Evolutionary conservation across 1,140 invertebrate species (phyloP).

Genomic region (Drosophila obscura): DNA sequence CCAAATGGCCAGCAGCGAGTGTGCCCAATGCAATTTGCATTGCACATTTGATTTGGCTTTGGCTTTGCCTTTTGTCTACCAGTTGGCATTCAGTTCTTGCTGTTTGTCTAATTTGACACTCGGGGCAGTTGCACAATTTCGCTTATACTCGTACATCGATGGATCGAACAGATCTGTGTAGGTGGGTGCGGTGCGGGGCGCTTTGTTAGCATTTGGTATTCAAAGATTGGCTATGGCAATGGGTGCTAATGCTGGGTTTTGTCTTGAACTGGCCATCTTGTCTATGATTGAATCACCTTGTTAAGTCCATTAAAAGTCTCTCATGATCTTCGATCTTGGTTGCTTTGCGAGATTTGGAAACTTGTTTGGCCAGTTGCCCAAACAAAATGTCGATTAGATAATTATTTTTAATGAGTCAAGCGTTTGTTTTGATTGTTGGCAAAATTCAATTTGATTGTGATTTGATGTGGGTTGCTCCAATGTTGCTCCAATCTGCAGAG

Average conservation of each 20-base stretch:
- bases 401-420: constrained; percentile 43
- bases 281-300: constrained; percentile 41
- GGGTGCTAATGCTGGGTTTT: constrained; percentile 64
- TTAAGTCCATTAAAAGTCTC: constrained; percentile 5
- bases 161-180: constrained; percentile 16
- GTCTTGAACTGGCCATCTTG: constrained; percentile 40
- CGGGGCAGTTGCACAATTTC: constrained; percentile 67
- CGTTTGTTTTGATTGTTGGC: too few species aligned
- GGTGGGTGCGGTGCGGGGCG: constrained; percentile 24
- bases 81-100: constrained; percentile 59
- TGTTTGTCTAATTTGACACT: constrained; percentile 79
- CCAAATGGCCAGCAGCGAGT: constrained; percentile 44
- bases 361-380: neutral
- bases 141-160: constrained; percentile 13
- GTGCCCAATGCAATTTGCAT: constrained; percentile 48
- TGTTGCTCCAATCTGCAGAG: too few species aligned
- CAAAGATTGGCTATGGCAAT: constrained; percentile 41
- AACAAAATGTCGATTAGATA: constrained; percentile 37
- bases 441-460: too few species aligned
- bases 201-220: constrained; percentile 42
- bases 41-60: constrained; percentile 55
- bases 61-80: constrained; percentile 3
- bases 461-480: too few species aligned
- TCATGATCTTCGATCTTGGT: constrained; percentile 6
- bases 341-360: constrained; percentile 5